Conservation (phyloP, 2,888 invertebrate genomes). For the Clanis bilineata region DNA sequence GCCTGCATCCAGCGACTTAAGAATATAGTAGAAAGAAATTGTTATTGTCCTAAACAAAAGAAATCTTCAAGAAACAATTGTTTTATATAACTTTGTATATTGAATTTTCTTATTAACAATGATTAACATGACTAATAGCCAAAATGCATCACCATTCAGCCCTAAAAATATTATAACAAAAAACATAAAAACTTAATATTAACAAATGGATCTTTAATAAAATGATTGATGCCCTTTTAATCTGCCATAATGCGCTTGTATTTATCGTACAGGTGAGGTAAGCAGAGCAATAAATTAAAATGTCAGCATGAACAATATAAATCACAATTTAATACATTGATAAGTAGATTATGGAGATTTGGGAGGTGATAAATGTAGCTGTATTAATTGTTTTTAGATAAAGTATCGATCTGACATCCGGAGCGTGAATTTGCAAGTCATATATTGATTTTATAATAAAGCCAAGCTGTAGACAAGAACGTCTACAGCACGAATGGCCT, state of each 20-base stretch:
- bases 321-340: conserved; percentile 59
- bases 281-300: conserved; percentile 34
- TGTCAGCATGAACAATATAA: conserved; percentile 52
- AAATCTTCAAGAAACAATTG: no score
- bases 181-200: neutral
- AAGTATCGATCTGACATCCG: neutral
- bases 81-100: no score
- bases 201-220: neutral
- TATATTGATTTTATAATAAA: no score
- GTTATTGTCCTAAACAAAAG: no score
- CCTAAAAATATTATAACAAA: neutral
- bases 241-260: neutral
- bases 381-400: conserved; percentile 23
- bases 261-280: neutral
- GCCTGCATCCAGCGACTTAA: no score
- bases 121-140: no score
- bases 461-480: no score
- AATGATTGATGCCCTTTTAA: conserved; percentile 39
- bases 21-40: no score
- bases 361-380: conserved; percentile 8
- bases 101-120: no score
- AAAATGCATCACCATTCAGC: neutral
- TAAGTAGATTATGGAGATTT: conserved; percentile 55
- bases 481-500: no score
- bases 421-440: neutral